These are phyloP conservation scores for Melieria picta DNA, from an alignment of 2,888 invertebrate species.

Conservation along the genomic window DNA sequence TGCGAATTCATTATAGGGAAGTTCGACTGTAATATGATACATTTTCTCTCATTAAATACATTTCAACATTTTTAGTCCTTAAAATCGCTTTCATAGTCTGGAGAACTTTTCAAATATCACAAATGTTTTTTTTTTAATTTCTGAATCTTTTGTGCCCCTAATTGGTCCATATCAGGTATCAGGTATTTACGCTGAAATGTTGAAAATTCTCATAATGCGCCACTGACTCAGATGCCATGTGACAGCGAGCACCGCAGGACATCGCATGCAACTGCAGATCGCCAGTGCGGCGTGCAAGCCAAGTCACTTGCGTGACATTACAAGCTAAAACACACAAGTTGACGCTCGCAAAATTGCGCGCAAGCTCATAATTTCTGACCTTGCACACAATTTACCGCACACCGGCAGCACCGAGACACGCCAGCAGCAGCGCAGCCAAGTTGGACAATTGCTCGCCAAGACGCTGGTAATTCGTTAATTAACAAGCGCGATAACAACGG, in stretches of 20 bases:
- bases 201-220: too few relatives aligned
- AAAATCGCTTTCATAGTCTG: too few relatives aligned
- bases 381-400: constrained; percentile 24
- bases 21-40: too few relatives aligned
- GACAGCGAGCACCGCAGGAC: constrained; percentile 45
- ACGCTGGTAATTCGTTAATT: constrained; percentile 49
- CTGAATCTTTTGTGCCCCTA: too few relatives aligned
- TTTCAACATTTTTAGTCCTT: too few relatives aligned
- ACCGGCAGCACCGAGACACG: constrained; percentile 30
- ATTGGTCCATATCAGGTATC: too few relatives aligned
- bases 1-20: too few relatives aligned
- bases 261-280: constrained; percentile 40
- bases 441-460: constrained; percentile 21
- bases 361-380: constrained; percentile 40
- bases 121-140: too few relatives aligned
- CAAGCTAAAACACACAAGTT: constrained; percentile 39
- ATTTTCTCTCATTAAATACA: too few relatives aligned
- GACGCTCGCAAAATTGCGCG: constrained; percentile 42
- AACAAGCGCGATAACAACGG: constrained; percentile 50
- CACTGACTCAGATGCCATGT: constrained; percentile 25
- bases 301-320: constrained; percentile 45
- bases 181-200: too few relatives aligned
- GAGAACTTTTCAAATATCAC: too few relatives aligned
- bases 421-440: constrained; percentile 18
- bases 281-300: constrained; percentile 1